Conservation (phyloP, 2,113 vertebrate species). For the Cranoglanis bouderius region DNA sequence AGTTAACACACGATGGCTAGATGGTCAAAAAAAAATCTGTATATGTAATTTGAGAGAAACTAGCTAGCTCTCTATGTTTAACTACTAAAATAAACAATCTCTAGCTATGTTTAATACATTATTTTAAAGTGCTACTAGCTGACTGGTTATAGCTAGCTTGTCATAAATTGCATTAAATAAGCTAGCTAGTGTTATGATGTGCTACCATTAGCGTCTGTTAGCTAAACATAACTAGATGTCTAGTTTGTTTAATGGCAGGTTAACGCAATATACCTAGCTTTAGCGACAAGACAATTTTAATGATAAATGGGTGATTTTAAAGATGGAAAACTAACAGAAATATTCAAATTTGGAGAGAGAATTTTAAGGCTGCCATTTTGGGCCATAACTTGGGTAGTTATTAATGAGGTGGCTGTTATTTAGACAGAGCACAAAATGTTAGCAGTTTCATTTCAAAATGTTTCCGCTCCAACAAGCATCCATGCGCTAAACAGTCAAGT, state of each 20-base stretch:
- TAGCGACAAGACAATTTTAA: not conserved
- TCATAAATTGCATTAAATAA: not conserved
- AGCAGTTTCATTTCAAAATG: too few relatives aligned
- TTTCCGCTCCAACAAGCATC: not conserved
- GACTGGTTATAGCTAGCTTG: not conserved
- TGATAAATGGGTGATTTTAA: too few relatives aligned
- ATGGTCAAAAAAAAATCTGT: not conserved
- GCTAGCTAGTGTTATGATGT: not conserved
- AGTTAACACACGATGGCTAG: not conserved
- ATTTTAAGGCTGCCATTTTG: too few relatives aligned
- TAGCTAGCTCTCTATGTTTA: not conserved
- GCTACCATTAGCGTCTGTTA: not conserved
- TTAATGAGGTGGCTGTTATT: too few relatives aligned
- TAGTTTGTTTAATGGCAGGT: not conserved
- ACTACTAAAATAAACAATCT: not conserved
- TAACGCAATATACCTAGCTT: not conserved
- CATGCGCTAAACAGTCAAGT: too few relatives aligned
- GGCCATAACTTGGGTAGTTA: too few relatives aligned
- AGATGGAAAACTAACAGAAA: too few relatives aligned
- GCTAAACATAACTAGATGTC: not conserved
- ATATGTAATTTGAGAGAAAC: not conserved
- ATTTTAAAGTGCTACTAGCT: not conserved
- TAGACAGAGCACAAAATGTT: too few relatives aligned
- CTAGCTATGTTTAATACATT: not conserved
- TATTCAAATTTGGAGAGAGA: too few relatives aligned